phyloP scores from a whole-genome alignment of 30 jellyfish, hydroid and myxozoan genomes.

The Turritopsis rubra region DNA sequence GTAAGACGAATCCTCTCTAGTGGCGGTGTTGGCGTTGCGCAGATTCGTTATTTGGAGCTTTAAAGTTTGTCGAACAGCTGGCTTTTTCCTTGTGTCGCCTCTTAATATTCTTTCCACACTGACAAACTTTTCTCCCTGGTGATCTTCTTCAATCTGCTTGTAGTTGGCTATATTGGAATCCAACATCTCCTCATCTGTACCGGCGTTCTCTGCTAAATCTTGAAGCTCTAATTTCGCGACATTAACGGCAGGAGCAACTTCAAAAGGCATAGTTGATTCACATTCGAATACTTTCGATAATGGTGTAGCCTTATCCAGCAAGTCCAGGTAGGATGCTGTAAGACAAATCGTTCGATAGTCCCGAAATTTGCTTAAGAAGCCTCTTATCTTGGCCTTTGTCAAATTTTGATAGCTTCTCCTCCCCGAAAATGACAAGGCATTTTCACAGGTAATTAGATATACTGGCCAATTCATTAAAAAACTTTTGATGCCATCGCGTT shows the following conservation, averaged over 20 bases:
- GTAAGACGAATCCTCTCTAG: background rate
- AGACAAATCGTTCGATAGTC: slow-evolving; percentile 39
- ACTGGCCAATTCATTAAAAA: too few species aligned
- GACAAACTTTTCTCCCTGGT: background rate
- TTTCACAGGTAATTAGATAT: slow-evolving; percentile 23
- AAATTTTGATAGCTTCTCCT: slow-evolving; percentile 27
- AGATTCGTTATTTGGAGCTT: background rate
- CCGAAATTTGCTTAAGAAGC: slow-evolving; percentile 42
- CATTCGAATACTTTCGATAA: slow-evolving; percentile 22
- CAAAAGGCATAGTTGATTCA: slow-evolving; percentile 29
- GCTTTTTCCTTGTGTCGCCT: slow-evolving; percentile 4
- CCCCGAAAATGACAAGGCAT: slow-evolving; percentile 18
- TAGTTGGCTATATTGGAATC: too few species aligned
- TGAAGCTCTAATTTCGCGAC: slow-evolving; percentile 36
- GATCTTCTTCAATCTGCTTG: too few species aligned
- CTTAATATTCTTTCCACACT: background rate
- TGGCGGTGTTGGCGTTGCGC: background rate
- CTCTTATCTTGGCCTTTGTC: too few species aligned
- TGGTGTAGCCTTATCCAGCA: slow-evolving; percentile 25
- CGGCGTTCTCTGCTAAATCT: too few species aligned
- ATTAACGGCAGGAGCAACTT: slow-evolving; percentile 14
- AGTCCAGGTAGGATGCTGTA: slow-evolving; percentile 32
- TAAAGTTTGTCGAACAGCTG: background rate
- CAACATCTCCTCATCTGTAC: too few species aligned
- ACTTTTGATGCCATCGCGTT: slow-evolving; percentile 28